Evolutionary conservation across 2,888 invertebrate genomes (phyloP).

Genomic region (Mamestra brassicae): DNA sequence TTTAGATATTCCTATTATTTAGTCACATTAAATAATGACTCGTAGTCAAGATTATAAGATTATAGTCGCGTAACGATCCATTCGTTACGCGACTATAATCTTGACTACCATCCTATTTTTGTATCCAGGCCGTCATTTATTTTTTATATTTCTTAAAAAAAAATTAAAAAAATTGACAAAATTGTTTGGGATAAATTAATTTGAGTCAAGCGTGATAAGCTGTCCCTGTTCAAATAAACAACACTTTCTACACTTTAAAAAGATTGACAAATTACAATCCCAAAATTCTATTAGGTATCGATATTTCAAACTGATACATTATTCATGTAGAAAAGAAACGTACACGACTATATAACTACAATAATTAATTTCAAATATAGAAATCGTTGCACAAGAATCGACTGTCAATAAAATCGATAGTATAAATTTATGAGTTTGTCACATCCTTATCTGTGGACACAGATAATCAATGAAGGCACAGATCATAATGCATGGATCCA

Average conservation of each 20-base stretch:
- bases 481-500: conserved; percentile 71
- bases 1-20: background rate
- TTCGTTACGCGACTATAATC: too few relatives aligned
- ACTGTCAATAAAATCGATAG: conserved; percentile 71
- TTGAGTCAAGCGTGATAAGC: background rate
- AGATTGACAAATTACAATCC: conserved; percentile 55
- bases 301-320: conserved; percentile 57
- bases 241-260: conserved; percentile 42
- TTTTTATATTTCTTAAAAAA: too few relatives aligned
- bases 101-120: background rate
- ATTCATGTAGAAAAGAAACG: conserved; percentile 48
- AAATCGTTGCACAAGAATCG: conserved; percentile 57
- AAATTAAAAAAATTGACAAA: too few relatives aligned
- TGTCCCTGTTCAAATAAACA: conserved; percentile 1
- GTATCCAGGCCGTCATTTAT: too few relatives aligned
- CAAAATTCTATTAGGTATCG: conserved; percentile 29
- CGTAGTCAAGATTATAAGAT: too few relatives aligned
- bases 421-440: conserved; percentile 74
- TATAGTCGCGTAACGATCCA: background rate
- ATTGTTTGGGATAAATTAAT: background rate
- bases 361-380: conserved; percentile 61
- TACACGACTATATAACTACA: conserved; percentile 42
- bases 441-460: conserved; percentile 72
- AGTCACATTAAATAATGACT: background rate
- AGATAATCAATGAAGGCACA: conserved; percentile 71